Conservation (phyloP, 2,888 invertebrate genomes). For the Galerucella calmariensis region DNA sequence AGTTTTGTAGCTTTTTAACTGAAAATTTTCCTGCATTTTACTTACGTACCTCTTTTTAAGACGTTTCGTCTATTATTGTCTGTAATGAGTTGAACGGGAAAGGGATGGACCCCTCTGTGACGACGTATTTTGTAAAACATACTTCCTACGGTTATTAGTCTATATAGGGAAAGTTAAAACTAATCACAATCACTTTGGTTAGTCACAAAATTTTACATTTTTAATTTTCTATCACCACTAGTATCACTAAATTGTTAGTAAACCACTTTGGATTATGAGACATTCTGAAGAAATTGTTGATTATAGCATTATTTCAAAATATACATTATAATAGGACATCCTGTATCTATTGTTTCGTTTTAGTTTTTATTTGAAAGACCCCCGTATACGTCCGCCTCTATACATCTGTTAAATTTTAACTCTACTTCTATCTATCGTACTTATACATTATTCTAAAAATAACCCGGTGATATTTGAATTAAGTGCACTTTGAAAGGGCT, state of each 20-base stretch:
- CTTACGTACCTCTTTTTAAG: slow-evolving; percentile 45
- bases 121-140: slow-evolving; percentile 27
- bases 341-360: too few relatives aligned
- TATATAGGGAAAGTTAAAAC: slow-evolving; percentile 11
- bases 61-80: slow-evolving; percentile 43
- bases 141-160: slow-evolving; percentile 26
- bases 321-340: too few relatives aligned
- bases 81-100: slow-evolving; percentile 38
- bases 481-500: background rate
- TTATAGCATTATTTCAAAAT: slow-evolving; percentile 8
- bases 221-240: slow-evolving; percentile 14
- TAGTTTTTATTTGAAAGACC: background rate
- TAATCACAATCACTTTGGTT: slow-evolving; percentile 17
- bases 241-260: background rate
- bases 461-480: background rate
- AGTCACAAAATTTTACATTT: slow-evolving; percentile 11
- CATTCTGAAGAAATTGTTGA: slow-evolving; percentile 7
- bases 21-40: slow-evolving; percentile 14
- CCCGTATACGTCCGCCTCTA: background rate
- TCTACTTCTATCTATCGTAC: too few relatives aligned
- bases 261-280: background rate
- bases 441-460: background rate
- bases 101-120: slow-evolving; percentile 35
- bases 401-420: too few relatives aligned
- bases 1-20: background rate